These are phyloP conservation scores for Eupristina koningsbergeri DNA, from an alignment of 1,140 invertebrate species.

Conservation along the genomic window DNA sequence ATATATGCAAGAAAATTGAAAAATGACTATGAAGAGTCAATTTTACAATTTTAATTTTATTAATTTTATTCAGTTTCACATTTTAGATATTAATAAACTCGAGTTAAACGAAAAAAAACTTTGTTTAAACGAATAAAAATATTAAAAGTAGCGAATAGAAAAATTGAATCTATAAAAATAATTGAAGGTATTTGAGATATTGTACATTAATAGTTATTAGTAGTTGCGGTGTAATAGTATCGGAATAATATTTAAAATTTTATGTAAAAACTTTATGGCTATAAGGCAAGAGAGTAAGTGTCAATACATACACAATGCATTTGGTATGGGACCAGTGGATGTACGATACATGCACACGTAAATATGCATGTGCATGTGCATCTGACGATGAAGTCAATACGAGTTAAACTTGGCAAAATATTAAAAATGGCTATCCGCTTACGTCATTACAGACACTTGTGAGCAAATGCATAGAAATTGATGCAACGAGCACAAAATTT, in stretches of 20 bases:
- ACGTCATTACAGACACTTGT: constrained; percentile 14
- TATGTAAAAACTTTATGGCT: not conserved
- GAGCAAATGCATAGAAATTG: constrained; percentile 11
- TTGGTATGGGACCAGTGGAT: not conserved
- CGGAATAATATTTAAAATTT: not conserved
- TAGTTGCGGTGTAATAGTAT: too few relatives aligned
- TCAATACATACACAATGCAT: not conserved
- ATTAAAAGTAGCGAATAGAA: not conserved
- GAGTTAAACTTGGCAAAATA: not conserved
- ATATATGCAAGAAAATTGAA: too few relatives aligned
- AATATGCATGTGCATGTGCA: not conserved
- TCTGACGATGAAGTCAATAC: not conserved
- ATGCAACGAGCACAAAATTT: constrained; percentile 11
- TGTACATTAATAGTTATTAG: too few relatives aligned
- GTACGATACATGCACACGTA: too few relatives aligned
- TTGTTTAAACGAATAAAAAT: too few relatives aligned
- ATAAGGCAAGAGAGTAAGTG: not conserved
- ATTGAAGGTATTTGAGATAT: too few relatives aligned
- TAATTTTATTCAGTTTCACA: too few relatives aligned
- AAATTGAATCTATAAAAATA: too few relatives aligned
- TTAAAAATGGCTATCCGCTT: constrained; percentile 21
- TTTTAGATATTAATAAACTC: too few relatives aligned
- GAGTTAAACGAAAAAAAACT: too few relatives aligned
- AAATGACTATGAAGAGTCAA: too few relatives aligned
- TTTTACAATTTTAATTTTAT: too few relatives aligned